A percentile compares a stretch with the other conserved stretches of the same genome.
These are phyloP conservation scores for Hippoglossus stenolepis DNA, from an alignment of 2,113 vertebrate species.

Conservation along the genomic window DNA sequence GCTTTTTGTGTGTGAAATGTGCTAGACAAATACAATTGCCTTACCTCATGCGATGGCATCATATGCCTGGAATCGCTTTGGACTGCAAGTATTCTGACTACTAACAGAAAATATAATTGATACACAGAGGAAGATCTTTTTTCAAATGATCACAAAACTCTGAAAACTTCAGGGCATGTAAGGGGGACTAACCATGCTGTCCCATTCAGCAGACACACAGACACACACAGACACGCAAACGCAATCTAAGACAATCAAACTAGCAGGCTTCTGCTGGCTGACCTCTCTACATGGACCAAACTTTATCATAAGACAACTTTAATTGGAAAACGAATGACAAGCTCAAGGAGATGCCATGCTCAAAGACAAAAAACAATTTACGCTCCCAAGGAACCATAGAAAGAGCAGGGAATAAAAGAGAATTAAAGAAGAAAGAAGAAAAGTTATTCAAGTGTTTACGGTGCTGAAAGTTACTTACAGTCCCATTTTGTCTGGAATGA, in stretches of 20 bases:
- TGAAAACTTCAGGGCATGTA: no score
- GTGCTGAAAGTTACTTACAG: constrained; percentile 55
- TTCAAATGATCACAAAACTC: no score
- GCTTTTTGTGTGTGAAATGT: no score
- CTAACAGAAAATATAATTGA: no score
- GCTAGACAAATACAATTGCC: no score
- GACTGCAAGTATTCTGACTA: no score
- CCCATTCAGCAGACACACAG: constrained; percentile 2
- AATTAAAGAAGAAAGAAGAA: constrained; percentile 20
- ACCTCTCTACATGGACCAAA: constrained; percentile 48
- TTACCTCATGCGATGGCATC: no score
- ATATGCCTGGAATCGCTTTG: no score
- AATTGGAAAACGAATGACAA: constrained; percentile 68
- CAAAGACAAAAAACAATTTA: constrained; percentile 50
- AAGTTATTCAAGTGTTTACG: constrained; percentile 54
- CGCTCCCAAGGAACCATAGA: constrained; percentile 44
- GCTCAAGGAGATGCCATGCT: constrained; percentile 63
- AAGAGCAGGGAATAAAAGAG: constrained; percentile 41
- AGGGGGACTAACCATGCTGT: not conserved
- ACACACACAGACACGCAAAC: not conserved
- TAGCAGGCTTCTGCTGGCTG: not conserved
- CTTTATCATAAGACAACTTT: constrained; percentile 69
- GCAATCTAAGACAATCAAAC: constrained; percentile 20
- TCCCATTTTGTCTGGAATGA: constrained; percentile 50
- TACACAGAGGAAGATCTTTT: no score